Base-by-base conservation (phyloP, 2,888 invertebrate genomes). In the Oscheius sp. region DNA sequence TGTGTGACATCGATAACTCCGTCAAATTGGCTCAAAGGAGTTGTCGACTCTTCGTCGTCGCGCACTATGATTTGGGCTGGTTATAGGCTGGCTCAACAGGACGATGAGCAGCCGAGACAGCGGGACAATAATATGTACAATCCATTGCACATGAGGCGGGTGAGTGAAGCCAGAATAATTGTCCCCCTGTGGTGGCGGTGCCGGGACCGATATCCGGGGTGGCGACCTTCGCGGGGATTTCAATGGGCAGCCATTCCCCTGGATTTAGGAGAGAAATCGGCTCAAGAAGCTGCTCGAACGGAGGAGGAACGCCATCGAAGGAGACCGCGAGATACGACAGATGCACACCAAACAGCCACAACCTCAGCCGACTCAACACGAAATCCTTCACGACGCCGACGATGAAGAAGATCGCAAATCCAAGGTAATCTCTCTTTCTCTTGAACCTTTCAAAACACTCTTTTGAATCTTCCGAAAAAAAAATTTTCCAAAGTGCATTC, bases 211-310 rank as follows among this genome's bases (percentile, higher is more conserved):
- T 61, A 61, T 61, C 61, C 61, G 61, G 61, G 27, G 45, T 20
- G 33, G 55, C 45, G 25, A 61, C 61, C 61, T 39, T 58, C 27
- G 42, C 15, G 17, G 31, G 20, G 33, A 48, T 55, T n/a, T 55
- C 27, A 45, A 61, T 45, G 17, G 45, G 61, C n/a, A n/a, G n/a
- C 29, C 61, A 61, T 61, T 61, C 45, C n/a, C 29, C n/a, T 17
- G 61, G 61, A 42, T 55, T 61, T 61, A 61, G 61, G 61, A 61
- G 61, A 42, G 42, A 45, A 39, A 61, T 45, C 25, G 61, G 31
- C 61, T 61, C 45, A 61, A 61, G 61, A 61, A 61, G 61, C 45
- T 61, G 61, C 61, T 61, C 45, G 61, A 61, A 33, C 39, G 42
- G 31, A 39, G 61, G 42, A 39, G 61, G 45, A 61, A 61, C 61